Base-by-base conservation (phyloP, 2,797 vertebrate genomes). In the Gymnopithys bicolor region DNA sequence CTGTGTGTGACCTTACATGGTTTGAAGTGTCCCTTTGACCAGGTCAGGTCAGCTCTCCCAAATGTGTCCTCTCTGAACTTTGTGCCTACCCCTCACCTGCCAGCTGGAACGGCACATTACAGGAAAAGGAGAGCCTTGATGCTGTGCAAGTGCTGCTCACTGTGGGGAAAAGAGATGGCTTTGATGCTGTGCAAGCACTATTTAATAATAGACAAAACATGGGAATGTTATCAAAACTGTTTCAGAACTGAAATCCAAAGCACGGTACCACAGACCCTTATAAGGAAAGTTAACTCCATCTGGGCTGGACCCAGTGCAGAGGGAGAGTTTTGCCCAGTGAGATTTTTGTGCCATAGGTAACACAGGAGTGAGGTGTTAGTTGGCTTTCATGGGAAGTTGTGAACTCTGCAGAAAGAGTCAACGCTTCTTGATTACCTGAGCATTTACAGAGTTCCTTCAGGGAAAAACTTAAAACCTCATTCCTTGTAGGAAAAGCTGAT, bases 1-100 rank as follows among this genome's bases (percentile, higher is more conserved):
- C 52, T 17, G 24, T 68, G 28, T 3, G 1, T 53, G 58, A n/a
- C 0, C 0, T 30, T 37, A 13, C 5, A 2, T 52, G 51, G 19
- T 55, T 28, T 45, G 35, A 37, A 59, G 39, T 45, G 14, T 85
- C 56, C 25, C 33, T 76, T 73, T 73, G 52, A 24, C 35, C 18
- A 45, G n/a, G 58, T 76, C 28, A 14, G 21, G 5, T 58, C 43
- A 66, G 15, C 37, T 87, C 16, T 84, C 46, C 58, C n/a, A 71
- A 37, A 23, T 12, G 18, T 17, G 10, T 73, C 19, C 27, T 75
- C 27, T 58, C 35, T 4, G 4, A 67, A 56, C 21, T 69, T 76
- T 22, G 46, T 79, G 43, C 25, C 63, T 43, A 55, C 55, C 48
- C 8, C 18, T 73, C 12, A 14, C 28, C 41, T 56, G 2, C 17